Evolutionary conservation across 2,797 vertebrate genomes (phyloP).

Genomic region (Danio tinwini): DNA sequence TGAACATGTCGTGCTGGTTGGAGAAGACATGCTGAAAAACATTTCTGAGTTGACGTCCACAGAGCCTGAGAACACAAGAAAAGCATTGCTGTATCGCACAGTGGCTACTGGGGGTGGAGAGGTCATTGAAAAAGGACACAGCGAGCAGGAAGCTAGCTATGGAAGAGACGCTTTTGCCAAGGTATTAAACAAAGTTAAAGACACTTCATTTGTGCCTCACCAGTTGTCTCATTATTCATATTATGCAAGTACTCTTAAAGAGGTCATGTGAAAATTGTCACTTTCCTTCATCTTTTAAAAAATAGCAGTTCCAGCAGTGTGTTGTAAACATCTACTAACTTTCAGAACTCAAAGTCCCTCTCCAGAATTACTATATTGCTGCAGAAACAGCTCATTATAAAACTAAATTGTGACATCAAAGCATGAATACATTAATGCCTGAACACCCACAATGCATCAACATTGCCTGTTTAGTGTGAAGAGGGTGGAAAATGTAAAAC

Average conservation of each 20-base stretch:
- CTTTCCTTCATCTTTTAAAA: neutral
- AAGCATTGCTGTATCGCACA: conserved; percentile 83
- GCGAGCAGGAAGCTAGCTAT: conserved; percentile 81
- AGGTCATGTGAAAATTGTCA: neutral
- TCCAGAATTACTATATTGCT: neutral
- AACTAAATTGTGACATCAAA: neutral
- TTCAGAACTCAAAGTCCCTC: neutral
- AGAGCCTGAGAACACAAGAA: conserved; percentile 63
- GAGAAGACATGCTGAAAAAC: conserved; percentile 60
- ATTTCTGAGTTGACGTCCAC: conserved; percentile 82
- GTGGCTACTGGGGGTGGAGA: conserved; percentile 90
- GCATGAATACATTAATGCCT: neutral
- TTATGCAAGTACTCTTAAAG: neutral
- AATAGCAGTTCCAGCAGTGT: neutral
- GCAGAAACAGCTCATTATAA: neutral
- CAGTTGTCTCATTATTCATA: neutral
- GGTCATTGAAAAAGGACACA: conserved; percentile 89
- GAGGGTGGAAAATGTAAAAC: neutral
- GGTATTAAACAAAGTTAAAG: conserved; percentile 69
- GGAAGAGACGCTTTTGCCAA: conserved; percentile 90
- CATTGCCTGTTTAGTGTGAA: neutral
- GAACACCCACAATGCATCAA: neutral
- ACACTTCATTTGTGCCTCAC: neutral
- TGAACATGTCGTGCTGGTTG: conserved; percentile 72
- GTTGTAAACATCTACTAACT: neutral